These are phyloP conservation scores for Lepidochitona cinerea DNA, from an alignment of 2,888 invertebrate genomes.

Conservation along the genomic window DNA sequence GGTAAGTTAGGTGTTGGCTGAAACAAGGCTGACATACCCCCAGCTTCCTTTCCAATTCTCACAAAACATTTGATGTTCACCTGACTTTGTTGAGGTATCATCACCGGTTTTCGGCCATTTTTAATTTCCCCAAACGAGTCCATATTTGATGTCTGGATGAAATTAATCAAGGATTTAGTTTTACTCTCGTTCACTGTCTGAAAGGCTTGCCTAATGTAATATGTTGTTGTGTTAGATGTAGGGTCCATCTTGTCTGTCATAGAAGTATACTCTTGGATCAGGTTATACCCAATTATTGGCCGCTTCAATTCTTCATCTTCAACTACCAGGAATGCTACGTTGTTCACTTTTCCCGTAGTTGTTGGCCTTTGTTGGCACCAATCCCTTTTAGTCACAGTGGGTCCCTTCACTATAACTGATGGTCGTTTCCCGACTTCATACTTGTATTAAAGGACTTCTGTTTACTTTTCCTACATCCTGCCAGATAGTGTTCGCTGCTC, in stretches of 20 bases:
- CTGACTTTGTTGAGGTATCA: too few relatives aligned
- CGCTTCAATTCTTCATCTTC: neutral
- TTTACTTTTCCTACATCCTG: neutral
- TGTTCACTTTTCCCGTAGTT: neutral
- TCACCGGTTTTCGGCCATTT: too few relatives aligned
- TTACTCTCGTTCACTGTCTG: too few relatives aligned
- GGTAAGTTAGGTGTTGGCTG: too few relatives aligned
- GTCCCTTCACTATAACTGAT: neutral
- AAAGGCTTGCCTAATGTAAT: too few relatives aligned
- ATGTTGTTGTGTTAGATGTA: neutral
- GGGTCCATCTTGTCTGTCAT: neutral
- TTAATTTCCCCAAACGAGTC: too few relatives aligned
- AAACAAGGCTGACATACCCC: too few relatives aligned
- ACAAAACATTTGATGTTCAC: too few relatives aligned
- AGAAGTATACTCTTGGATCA: constrained; percentile 10
- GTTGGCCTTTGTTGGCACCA: neutral
- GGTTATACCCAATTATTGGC: constrained; percentile 15
- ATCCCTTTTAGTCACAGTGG: neutral
- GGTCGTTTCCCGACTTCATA: constrained; percentile 3
- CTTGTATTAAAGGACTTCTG: neutral
- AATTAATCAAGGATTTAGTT: too few relatives aligned
- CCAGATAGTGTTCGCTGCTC: constrained; percentile 1
- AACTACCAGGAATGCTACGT: neutral
- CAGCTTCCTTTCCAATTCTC: too few relatives aligned
- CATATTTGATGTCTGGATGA: too few relatives aligned